phyloP scores from a whole-genome alignment of 2,888 invertebrate species.

The Fragum fragum region DNA sequence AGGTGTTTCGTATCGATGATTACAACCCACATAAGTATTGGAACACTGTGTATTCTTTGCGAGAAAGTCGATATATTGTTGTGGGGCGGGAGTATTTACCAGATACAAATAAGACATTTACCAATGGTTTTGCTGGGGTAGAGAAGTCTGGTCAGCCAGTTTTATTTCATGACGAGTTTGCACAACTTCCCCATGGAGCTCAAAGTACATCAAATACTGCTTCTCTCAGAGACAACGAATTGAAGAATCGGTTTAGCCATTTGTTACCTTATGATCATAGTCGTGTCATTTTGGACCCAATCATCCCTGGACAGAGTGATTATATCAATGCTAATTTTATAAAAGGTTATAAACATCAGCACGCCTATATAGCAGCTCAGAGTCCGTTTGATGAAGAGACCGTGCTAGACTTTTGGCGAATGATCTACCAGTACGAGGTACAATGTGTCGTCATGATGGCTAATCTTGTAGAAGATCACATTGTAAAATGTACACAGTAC shows the following conservation, averaged over 20 bases:
- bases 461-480: slow-evolving; percentile 87
- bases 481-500: slow-evolving; percentile 95
- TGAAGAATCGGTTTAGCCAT: slow-evolving; percentile 84
- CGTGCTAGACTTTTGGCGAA: slow-evolving; percentile 88
- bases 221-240: slow-evolving; percentile 70
- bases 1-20: slow-evolving; percentile 66
- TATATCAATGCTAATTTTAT: slow-evolving; percentile 84
- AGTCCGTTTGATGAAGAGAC: slow-evolving; percentile 87
- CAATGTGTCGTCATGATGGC: slow-evolving; percentile 88
- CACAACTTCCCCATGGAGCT: slow-evolving; percentile 78
- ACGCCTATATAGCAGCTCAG: slow-evolving; percentile 88
- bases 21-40: slow-evolving; percentile 79
- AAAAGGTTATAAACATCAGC: slow-evolving; percentile 86
- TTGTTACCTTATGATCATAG: slow-evolving; percentile 85
- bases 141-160: slow-evolving; percentile 57
- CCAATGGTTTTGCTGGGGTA: slow-evolving; percentile 55
- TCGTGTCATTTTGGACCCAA: slow-evolving; percentile 77
- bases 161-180: slow-evolving; percentile 83
- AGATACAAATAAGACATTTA: slow-evolving; percentile 44
- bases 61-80: slow-evolving; percentile 77
- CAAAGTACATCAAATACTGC: slow-evolving; percentile 75
- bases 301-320: slow-evolving; percentile 70
- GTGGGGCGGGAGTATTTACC: slow-evolving; percentile 75
- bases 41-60: slow-evolving; percentile 73
- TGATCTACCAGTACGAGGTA: slow-evolving; percentile 87